These are phyloP conservation scores for Acronicta aceris DNA, from an alignment of 2,888 invertebrate species.

Conservation along the genomic window DNA sequence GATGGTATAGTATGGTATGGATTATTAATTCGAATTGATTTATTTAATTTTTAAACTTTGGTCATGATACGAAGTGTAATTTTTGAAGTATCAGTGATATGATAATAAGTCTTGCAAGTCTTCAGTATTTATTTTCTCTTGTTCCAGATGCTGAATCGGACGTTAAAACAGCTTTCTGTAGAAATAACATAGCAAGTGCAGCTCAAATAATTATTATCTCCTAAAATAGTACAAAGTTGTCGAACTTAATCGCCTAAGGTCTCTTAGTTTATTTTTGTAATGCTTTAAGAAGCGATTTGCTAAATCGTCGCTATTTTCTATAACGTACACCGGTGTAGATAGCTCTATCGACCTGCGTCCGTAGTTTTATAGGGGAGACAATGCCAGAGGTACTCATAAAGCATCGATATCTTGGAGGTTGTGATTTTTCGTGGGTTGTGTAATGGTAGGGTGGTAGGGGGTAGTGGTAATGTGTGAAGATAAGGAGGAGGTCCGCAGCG, in stretches of 20 bases:
- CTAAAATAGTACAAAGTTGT: slow-evolving; percentile 81
- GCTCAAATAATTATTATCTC: slow-evolving; percentile 55
- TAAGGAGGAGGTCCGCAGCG: slow-evolving; percentile 83
- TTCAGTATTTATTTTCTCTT: slow-evolving; percentile 47
- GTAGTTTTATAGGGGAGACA: slow-evolving; percentile 80
- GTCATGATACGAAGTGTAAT: no score
- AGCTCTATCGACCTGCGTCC: slow-evolving; percentile 73
- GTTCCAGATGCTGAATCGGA: slow-evolving; percentile 87
- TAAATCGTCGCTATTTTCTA: slow-evolving; percentile 73
- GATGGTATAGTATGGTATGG: no score
- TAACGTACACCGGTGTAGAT: slow-evolving; percentile 76
- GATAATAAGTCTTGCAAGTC: no score
- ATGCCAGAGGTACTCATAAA: slow-evolving; percentile 85
- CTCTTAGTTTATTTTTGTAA: slow-evolving; percentile 60
- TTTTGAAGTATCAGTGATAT: no score
- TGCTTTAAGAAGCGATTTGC: slow-evolving; percentile 56
- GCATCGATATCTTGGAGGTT: slow-evolving; percentile 83
- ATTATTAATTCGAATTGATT: no score
- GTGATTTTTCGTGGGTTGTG: slow-evolving; percentile 79
- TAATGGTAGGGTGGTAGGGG: slow-evolving; percentile 67
- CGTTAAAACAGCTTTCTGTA: slow-evolving; percentile 75
- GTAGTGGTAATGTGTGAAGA: slow-evolving; percentile 83
- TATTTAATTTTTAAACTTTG: no score
- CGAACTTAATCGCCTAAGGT: slow-evolving; percentile 78
- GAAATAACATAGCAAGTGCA: slow-evolving; percentile 71